Conservation (phyloP, 2,888 invertebrate species). For the Drosophila mercatorum region DNA sequence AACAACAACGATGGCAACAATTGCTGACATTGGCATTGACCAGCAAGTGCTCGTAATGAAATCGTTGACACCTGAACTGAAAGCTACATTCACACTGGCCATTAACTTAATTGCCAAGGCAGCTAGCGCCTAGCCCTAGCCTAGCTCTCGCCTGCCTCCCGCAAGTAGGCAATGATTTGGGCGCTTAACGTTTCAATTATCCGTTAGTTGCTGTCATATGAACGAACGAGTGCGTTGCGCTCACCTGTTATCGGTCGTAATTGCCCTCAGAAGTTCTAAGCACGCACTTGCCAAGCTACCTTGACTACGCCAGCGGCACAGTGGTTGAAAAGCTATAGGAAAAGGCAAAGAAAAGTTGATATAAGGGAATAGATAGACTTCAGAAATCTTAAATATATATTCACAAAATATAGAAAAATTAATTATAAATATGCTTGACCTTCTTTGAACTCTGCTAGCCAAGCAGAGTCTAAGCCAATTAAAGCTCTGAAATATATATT, state of each 20-base stretch:
- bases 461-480: neutral
- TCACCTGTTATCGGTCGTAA: conserved; percentile 39
- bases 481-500: neutral
- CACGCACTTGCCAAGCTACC: conserved; percentile 34
- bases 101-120: conserved; percentile 50
- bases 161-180: conserved; percentile 51
- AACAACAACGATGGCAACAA: conserved; percentile 6
- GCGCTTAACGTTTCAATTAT: conserved; percentile 44
- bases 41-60: conserved; percentile 53
- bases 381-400: too few species aligned
- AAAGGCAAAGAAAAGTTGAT: too few species aligned
- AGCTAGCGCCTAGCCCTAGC: neutral
- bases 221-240: conserved; percentile 3
- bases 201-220: conserved; percentile 4
- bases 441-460: neutral
- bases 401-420: neutral
- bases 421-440: neutral
- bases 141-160: neutral
- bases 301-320: conserved; percentile 14
- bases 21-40: conserved; percentile 63
- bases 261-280: conserved; percentile 19
- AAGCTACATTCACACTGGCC: conserved; percentile 37
- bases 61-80: conserved; percentile 70
- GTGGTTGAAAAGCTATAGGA: conserved; percentile 2
- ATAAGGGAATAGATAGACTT: too few species aligned